Conservation (phyloP, 2,888 invertebrate species). For the Venustoraphidia nigricollis region DNA sequence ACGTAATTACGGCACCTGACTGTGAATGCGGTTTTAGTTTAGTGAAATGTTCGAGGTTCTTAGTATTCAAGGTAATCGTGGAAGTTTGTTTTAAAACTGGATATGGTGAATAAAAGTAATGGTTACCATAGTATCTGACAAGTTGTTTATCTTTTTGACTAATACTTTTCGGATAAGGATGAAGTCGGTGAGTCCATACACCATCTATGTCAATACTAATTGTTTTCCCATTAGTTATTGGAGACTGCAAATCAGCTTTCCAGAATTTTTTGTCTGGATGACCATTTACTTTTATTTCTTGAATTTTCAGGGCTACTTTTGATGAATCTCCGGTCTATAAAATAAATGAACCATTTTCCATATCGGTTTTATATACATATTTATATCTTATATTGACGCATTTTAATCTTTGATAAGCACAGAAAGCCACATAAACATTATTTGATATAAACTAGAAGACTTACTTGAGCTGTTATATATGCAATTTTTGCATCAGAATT, state of each 20-base stretch:
- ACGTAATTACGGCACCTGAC: constrained; percentile 64
- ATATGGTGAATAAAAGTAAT: constrained; percentile 77
- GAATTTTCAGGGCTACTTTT: constrained; percentile 14
- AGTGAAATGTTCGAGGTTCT: constrained; percentile 67
- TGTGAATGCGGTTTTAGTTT: constrained; percentile 67
- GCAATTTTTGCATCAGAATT: constrained; percentile 25
- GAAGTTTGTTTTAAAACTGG: constrained; percentile 66
- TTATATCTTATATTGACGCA: no score
- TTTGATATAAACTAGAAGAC: not conserved
- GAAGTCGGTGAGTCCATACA: constrained; percentile 57
- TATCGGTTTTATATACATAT: constrained; percentile 10
- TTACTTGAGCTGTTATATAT: no score
- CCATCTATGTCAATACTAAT: constrained; percentile 49
- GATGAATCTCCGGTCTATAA: constrained; percentile 18
- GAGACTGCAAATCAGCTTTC: constrained; percentile 43
- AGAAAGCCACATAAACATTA: no score
- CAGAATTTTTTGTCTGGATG: constrained; percentile 34
- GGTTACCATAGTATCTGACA: constrained; percentile 72
- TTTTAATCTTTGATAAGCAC: no score
- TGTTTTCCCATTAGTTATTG: constrained; percentile 40
- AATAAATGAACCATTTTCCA: constrained; percentile 20
- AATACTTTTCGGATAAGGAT: constrained; percentile 77
- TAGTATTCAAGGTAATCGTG: constrained; percentile 57
- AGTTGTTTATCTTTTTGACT: constrained; percentile 88
- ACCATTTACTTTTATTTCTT: constrained; percentile 34